Evolutionary conservation across 1,140 invertebrate genomes (phyloP).

Genomic region (Zaprionus ghesquierei): DNA sequence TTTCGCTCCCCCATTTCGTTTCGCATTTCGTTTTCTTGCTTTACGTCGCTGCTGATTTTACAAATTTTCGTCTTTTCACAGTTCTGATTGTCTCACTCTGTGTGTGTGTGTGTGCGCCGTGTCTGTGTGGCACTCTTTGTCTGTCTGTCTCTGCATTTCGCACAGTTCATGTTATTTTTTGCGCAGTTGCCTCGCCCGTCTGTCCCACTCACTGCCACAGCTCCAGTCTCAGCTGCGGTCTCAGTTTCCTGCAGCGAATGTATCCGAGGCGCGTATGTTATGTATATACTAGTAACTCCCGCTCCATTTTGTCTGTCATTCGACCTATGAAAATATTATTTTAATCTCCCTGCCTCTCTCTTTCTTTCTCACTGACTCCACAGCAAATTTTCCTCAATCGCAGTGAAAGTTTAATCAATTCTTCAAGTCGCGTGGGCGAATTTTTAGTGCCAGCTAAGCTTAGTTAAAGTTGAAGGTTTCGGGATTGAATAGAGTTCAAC

Average conservation of each 20-base stretch:
- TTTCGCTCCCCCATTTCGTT: neutral
- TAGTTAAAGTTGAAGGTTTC: neutral
- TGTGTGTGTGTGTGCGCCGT: constrained; percentile 35
- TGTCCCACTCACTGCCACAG: constrained; percentile 43
- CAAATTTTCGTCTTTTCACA: constrained; percentile 76
- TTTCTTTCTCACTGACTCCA: neutral
- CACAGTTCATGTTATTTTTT: constrained; percentile 75
- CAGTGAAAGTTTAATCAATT: constrained; percentile 57
- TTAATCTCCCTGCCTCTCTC: constrained; percentile 58
- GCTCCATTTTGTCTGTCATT: constrained; percentile 59
- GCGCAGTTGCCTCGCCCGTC: constrained; percentile 70
- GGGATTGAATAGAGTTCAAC: neutral
- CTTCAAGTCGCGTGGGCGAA: constrained; percentile 13
- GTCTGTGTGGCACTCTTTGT: too few species aligned
- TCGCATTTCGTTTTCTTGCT: constrained; percentile 24
- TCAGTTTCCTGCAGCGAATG: constrained; percentile 34
- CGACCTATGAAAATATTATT: constrained; percentile 75
- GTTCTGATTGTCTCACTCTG: constrained; percentile 49
- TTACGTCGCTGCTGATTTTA: constrained; percentile 67
- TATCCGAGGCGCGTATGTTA: constrained; percentile 30
- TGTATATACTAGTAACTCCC: constrained; percentile 26
- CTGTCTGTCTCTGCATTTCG: constrained; percentile 56
- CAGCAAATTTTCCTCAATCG: constrained; percentile 31
- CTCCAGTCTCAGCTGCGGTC: constrained; percentile 16
- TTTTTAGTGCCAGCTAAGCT: neutral